Evolutionary conservation across 2,113 vertebrate genomes (phyloP), one percentile per base, ranked within the genome.

Genomic region (Brachypodius melanocephalos): DNA sequence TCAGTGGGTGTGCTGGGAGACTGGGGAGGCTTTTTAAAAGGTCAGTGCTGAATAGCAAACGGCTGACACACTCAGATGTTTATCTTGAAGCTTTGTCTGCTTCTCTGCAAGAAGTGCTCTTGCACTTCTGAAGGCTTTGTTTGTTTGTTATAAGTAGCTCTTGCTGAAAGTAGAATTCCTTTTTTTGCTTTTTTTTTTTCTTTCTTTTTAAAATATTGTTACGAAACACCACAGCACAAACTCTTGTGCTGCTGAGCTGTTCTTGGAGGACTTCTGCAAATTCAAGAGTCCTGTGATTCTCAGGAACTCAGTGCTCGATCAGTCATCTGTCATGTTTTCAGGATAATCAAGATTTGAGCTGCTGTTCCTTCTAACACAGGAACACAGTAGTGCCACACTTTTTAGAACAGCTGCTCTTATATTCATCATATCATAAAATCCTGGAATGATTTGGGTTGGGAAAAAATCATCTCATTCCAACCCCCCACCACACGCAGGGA

Each of bases 11-110:
- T 24, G 42, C 78, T 66, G 88, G 90, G 51, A 77, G 75, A 38
- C 17, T 67, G 61, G 74, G 54, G 65, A 73, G 71, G 78, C 76
- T 92, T 85, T 83, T 54, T 40, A 2, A 95, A 95, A 94, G 88
- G 94, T 94, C 92, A 88, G 26, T 72, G 63, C 79, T 88, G 85
- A 90, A 54, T 8, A 77, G 85, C 71, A 83, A 80, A 73, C 0
- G 6, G 72, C 90, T 93, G 83, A 85, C 85, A 55, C 15, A 34
- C 79, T 91, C 79, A 32, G 66, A 51, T 92, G 92, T 93, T 94
- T 93, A 83, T 94, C 92, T 96, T 80, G 9, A 71, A 74, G 71
- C 82, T 85, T 91, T n/a, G 74, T 91, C 90, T 91, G 68, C 75
- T 92, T 46, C 88, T 94, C 92, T 69, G 79, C 2, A 9, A 88